phyloP scores from a whole-genome alignment of 1,140 invertebrate species.

The Phenacoccus solenopsis region DNA sequence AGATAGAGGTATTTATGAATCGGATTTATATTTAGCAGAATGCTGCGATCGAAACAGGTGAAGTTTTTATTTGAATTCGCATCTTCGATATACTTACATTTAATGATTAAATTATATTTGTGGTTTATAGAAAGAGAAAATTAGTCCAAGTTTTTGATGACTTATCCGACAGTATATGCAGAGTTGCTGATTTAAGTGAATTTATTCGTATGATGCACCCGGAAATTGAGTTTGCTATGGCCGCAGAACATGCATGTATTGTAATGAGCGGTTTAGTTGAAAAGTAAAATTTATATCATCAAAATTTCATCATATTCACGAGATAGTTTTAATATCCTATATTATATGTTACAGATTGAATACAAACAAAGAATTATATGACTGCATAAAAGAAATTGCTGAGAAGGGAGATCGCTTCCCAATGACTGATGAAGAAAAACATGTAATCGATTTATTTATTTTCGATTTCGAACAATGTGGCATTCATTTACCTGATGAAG shows the following conservation, averaged over 20 bases:
- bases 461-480: conserved; percentile 96
- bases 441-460: conserved; percentile 78
- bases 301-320: conserved; percentile 6
- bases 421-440: conserved; percentile 61
- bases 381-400: conserved; percentile 54
- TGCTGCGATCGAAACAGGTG: conserved; percentile 44
- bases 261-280: conserved; percentile 81
- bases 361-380: conserved; percentile 72
- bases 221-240: conserved; percentile 49
- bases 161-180: conserved; percentile 80
- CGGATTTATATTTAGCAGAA: conserved; percentile 63
- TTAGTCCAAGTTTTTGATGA: conserved; percentile 85
- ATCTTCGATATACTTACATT: conserved; percentile 21
- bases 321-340: background rate
- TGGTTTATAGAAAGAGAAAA: conserved; percentile 45
- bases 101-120: background rate
- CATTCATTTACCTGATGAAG: conserved; percentile 74
- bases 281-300: conserved; percentile 43
- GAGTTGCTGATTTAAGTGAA: conserved; percentile 91
- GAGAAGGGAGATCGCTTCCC: conserved; percentile 52
- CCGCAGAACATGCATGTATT: conserved; percentile 77
- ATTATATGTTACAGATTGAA: conserved; percentile 51
- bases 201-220: conserved; percentile 88
- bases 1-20: conserved; percentile 53
- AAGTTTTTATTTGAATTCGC: conserved; percentile 18